Percentiles rank a stretch among this genome's conserved stretches.
Evolutionary conservation across 2,113 vertebrate species (phyloP).

Genomic region (Nibea albiflora): DNA sequence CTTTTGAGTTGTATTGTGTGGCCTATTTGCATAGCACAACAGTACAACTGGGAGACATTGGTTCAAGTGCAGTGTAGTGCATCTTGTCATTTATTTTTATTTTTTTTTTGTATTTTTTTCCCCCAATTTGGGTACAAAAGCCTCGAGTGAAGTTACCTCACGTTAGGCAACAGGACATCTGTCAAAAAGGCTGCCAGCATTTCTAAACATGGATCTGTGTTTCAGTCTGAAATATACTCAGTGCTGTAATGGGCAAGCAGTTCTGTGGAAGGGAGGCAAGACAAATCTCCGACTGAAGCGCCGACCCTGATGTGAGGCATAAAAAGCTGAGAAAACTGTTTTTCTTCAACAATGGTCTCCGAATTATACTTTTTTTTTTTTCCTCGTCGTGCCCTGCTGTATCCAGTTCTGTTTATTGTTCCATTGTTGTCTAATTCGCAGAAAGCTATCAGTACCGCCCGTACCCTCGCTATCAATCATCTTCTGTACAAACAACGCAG

Average conservation of each 20-base stretch:
- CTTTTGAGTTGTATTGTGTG: conserved; percentile 36
- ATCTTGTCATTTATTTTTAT: conserved; percentile 50
- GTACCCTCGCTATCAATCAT: conserved; percentile 57
- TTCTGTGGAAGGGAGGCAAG: conserved; percentile 20
- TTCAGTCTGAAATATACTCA: conserved; percentile 32
- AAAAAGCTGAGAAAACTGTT: background rate
- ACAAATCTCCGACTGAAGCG: conserved; percentile 24
- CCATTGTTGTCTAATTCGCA: conserved; percentile 30
- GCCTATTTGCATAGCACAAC: conserved; percentile 53
- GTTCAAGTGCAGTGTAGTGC: conserved; percentile 47
- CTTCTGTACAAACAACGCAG: conserved; percentile 45
- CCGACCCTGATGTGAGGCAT: conserved; percentile 8
- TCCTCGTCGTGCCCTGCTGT: background rate
- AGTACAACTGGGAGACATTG: conserved; percentile 57
- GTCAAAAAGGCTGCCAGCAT: conserved; percentile 60
- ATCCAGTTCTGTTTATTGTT: background rate
- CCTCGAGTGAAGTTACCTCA: conserved; percentile 60
- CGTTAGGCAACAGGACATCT: conserved; percentile 68
- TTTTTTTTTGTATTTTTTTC: too few relatives aligned
- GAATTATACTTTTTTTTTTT: background rate
- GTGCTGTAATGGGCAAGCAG: conserved; percentile 28
- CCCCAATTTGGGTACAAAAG: conserved; percentile 59
- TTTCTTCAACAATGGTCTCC: background rate
- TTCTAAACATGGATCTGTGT: conserved; percentile 41
- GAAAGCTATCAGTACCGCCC: conserved; percentile 32